These are phyloP conservation scores for Meloe dianella DNA, from an alignment of 2,888 invertebrate species.

Conservation along the genomic window DNA sequence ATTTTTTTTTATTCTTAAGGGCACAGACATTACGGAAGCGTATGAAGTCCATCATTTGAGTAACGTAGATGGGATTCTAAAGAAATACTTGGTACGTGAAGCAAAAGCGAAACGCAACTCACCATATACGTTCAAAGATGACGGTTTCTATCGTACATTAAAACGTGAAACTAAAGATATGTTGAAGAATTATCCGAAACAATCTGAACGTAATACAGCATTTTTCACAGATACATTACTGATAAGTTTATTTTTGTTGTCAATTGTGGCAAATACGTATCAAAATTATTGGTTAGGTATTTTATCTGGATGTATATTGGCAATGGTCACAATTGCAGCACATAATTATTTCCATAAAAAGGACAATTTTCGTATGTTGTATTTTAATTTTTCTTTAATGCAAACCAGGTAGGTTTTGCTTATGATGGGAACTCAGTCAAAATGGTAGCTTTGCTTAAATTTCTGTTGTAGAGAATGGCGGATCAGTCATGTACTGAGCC, in stretches of 20 bases:
- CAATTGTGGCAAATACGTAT: slow-evolving; percentile 48
- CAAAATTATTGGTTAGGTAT: slow-evolving; percentile 58
- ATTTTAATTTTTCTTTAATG: slow-evolving; percentile 73
- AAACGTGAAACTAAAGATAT: slow-evolving; percentile 61
- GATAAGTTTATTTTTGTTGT: slow-evolving; percentile 45
- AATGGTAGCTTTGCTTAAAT: slow-evolving; percentile 10
- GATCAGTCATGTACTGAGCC: slow-evolving; percentile 77
- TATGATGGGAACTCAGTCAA: too few relatives aligned
- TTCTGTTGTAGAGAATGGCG: slow-evolving; percentile 69
- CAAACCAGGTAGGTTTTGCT: slow-evolving; percentile 64
- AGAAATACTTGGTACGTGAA: slow-evolving; percentile 70
- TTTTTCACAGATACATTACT: slow-evolving; percentile 58
- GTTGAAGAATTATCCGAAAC: slow-evolving; percentile 63
- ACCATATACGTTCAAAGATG: slow-evolving; percentile 74
- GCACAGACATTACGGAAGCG: slow-evolving; percentile 81
- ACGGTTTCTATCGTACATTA: slow-evolving; percentile 77
- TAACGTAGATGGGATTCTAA: slow-evolving; percentile 62
- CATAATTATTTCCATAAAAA: slow-evolving; percentile 81
- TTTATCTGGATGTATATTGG: slow-evolving; percentile 65
- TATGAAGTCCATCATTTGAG: slow-evolving; percentile 77
- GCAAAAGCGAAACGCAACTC: slow-evolving; percentile 70
- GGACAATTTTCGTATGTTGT: slow-evolving; percentile 80
- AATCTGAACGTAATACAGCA: slow-evolving; percentile 51
- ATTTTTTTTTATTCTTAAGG: slow-evolving; percentile 58
- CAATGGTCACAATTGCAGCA: slow-evolving; percentile 66